Evolutionary conservation across 2,113 vertebrate genomes (phyloP).

Genomic region (Lonchura striata): DNA sequence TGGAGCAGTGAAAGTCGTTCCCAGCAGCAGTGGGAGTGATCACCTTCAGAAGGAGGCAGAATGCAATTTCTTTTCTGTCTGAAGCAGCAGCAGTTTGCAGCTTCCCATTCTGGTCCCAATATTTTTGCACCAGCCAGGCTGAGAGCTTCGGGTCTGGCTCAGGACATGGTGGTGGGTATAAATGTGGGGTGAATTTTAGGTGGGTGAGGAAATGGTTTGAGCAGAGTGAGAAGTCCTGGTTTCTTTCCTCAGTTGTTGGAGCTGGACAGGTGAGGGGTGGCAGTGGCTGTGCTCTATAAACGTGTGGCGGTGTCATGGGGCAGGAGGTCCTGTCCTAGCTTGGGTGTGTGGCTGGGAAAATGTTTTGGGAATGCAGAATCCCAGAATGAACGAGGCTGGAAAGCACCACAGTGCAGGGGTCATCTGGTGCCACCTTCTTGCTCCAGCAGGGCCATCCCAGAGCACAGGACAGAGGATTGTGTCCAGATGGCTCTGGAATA

Average conservation of each 20-base stretch:
- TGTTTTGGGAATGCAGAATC: background rate
- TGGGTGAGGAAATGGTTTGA: background rate
- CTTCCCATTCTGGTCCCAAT: background rate
- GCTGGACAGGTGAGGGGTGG: background rate
- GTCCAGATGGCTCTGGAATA: background rate
- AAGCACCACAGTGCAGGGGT: background rate
- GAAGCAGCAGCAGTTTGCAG: background rate
- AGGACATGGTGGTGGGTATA: accelerated
- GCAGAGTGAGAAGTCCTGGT: background rate
- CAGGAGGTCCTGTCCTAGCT: background rate
- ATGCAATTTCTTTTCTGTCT: background rate
- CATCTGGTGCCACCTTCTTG: background rate
- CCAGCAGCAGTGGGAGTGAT: background rate
- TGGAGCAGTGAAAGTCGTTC: background rate
- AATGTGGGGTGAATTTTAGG: background rate
- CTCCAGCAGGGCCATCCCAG: background rate
- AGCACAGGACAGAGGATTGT: background rate
- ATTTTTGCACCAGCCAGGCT: background rate
- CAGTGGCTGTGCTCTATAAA: background rate
- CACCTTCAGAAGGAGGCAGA: background rate
- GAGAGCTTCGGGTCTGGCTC: background rate
- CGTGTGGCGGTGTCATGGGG: background rate
- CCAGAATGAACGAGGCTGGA: background rate
- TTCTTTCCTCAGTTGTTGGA: background rate
- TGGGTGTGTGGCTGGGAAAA: background rate